phyloP scores from a whole-genome alignment of 2,113 vertebrate genomes.

The Pithys albifrons region DNA sequence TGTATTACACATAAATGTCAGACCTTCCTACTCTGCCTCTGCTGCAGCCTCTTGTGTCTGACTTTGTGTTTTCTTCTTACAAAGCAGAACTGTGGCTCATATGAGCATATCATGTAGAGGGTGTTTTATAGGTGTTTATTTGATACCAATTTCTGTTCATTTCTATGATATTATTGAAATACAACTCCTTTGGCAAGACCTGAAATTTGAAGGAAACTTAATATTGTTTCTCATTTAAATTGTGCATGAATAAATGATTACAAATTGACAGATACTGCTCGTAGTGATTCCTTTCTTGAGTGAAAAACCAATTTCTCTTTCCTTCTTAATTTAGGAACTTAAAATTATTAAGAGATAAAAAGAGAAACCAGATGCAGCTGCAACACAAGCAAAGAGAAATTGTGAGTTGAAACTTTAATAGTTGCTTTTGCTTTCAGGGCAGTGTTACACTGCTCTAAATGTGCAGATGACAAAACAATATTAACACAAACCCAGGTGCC shows the following conservation, averaged over 20 bases:
- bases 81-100: not conserved
- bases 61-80: not conserved
- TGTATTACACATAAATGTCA: not conserved
- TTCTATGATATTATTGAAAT: not conserved
- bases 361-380: not conserved
- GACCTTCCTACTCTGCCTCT: not conserved
- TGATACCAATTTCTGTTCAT: not conserved
- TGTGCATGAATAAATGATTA: constrained; percentile 29
- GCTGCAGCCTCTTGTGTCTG: not conserved
- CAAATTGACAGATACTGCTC: not conserved
- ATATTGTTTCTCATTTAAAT: constrained; percentile 31
- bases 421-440: not conserved
- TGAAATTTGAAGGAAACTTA: not conserved
- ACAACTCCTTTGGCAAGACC: constrained; percentile 2
- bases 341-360: constrained; percentile 26
- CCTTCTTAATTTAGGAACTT: constrained; percentile 34
- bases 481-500: accelerated
- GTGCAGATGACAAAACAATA: not conserved
- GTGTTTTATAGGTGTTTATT: not conserved
- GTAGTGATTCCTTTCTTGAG: not conserved
- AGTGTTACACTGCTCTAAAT: not conserved
- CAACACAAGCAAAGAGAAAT: not conserved
- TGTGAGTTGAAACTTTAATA: not conserved
- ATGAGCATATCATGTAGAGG: not conserved
- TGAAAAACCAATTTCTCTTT: constrained; percentile 3